A percentile compares a stretch with the other conserved stretches of the same genome.
phyloP scores from a whole-genome alignment of 2,888 invertebrate genomes.

The Spodoptera exigua region DNA sequence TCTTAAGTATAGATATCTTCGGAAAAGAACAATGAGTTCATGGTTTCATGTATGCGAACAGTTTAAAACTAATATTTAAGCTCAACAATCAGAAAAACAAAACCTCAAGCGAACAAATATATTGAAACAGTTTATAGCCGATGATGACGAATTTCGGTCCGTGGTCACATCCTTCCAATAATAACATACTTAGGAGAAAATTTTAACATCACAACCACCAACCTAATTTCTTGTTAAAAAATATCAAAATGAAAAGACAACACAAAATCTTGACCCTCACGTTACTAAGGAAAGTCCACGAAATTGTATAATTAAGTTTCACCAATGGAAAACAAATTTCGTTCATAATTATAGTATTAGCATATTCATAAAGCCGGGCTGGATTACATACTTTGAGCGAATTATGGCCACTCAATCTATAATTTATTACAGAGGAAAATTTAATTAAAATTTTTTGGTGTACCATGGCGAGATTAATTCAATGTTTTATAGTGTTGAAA shows the following conservation, averaged over 20 bases:
- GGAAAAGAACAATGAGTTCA: too few relatives aligned
- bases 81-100: too few relatives aligned
- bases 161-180: too few relatives aligned
- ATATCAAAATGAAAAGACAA: neutral
- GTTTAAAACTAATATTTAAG: too few relatives aligned
- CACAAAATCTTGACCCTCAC: neutral
- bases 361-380: conserved; percentile 51
- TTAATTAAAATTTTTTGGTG: conserved; percentile 38
- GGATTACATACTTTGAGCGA: conserved; percentile 45
- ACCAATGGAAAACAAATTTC: conserved; percentile 32
- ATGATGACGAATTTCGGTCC: too few relatives aligned
- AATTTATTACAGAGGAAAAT: conserved; percentile 39
- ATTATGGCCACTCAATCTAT: conserved; percentile 39
- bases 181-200: too few relatives aligned
- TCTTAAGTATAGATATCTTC: too few relatives aligned
- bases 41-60: too few relatives aligned
- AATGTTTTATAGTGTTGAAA: too few relatives aligned
- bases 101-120: too few relatives aligned
- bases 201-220: too few relatives aligned
- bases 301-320: conserved; percentile 16
- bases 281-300: conserved; percentile 4
- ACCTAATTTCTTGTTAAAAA: neutral
- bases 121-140: too few relatives aligned
- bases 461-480: conserved; percentile 5
- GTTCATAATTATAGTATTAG: conserved; percentile 50